phyloP scores from a whole-genome alignment of 2,888 invertebrate genomes.

The Pseudanteris insignis region DNA sequence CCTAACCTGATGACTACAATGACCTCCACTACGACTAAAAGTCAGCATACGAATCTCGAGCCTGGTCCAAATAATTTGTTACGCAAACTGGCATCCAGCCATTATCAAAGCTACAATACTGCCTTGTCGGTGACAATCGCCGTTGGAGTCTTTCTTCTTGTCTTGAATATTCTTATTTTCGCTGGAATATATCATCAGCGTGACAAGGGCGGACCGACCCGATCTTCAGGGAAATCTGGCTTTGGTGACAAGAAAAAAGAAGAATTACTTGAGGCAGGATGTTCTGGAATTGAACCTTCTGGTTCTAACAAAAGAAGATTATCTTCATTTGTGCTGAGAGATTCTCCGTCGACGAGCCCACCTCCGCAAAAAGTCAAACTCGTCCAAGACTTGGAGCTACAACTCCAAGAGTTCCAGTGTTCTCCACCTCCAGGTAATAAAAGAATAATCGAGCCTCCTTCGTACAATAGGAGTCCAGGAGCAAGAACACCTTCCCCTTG shows the following conservation, averaged over 20 bases:
- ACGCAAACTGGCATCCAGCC: slow-evolving; percentile 80
- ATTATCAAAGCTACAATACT: slow-evolving; percentile 89
- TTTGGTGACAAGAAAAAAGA: slow-evolving; percentile 79
- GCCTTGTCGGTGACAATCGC: slow-evolving; percentile 88
- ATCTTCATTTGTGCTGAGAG: slow-evolving; percentile 56
- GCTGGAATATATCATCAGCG: slow-evolving; percentile 89
- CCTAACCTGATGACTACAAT: slow-evolving; percentile 70
- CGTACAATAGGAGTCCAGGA: slow-evolving; percentile 55
- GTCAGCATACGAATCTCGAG: slow-evolving; percentile 63
- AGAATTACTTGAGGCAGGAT: slow-evolving; percentile 78
- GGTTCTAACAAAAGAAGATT: slow-evolving; percentile 60
- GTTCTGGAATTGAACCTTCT: slow-evolving; percentile 71
- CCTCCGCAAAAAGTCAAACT: slow-evolving; percentile 59
- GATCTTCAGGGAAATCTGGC: slow-evolving; percentile 56
- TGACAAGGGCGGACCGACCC: slow-evolving; percentile 69
- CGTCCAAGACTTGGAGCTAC: slow-evolving; percentile 70
- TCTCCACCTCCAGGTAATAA: slow-evolving; percentile 68
- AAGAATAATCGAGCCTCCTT: slow-evolving; percentile 57
- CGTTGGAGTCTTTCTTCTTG: slow-evolving; percentile 82
- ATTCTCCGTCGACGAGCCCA: slow-evolving; percentile 56
- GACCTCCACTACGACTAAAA: slow-evolving; percentile 46
- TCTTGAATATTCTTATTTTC: slow-evolving; percentile 86
- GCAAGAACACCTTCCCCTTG: slow-evolving; percentile 61
- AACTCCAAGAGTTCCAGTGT: slow-evolving; percentile 72
- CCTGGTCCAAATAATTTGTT: slow-evolving; percentile 77